These are phyloP conservation scores for Gymnodraco acuticeps DNA, from an alignment of 2,797 vertebrate genomes.

Conservation along the genomic window DNA sequence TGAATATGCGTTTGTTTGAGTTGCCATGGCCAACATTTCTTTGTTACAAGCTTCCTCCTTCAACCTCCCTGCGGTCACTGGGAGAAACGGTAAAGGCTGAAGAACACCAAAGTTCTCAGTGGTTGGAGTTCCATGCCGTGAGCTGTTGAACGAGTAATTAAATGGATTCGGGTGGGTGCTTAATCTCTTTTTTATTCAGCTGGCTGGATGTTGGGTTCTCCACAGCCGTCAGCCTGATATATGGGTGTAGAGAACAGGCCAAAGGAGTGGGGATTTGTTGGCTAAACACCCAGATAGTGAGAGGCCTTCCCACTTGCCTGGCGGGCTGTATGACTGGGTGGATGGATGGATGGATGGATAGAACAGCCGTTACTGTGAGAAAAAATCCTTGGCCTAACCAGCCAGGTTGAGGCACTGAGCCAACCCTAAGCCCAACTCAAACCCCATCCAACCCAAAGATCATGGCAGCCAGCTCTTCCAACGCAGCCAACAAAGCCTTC, in stretches of 20 bases:
- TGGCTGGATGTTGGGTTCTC: constrained; percentile 70
- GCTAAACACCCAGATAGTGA: constrained; percentile 70
- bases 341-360: constrained; percentile 46
- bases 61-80: constrained; percentile 31
- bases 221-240: constrained; percentile 73
- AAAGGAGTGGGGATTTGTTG: constrained; percentile 73
- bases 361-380: constrained; percentile 72
- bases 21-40: constrained; percentile 22
- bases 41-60: constrained; percentile 26
- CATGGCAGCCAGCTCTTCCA: constrained; percentile 47
- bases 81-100: constrained; percentile 49
- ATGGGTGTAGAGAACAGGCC: constrained; percentile 66
- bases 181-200: constrained; percentile 77
- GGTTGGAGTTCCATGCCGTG: constrained; percentile 50
- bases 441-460: constrained; percentile 57
- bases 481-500: constrained; percentile 40
- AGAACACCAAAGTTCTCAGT: constrained; percentile 62
- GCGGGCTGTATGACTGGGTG: constrained; percentile 46
- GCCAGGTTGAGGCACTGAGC: constrained; percentile 62
- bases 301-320: constrained; percentile 62
- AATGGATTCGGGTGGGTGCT: constrained; percentile 69
- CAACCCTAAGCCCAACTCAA: constrained; percentile 63
- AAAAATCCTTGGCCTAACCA: constrained; percentile 71
- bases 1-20: constrained; percentile 23
- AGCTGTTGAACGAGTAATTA: constrained; percentile 73